Percentiles rank a stretch among this genome's conserved stretches.
phyloP scores from a whole-genome alignment of 2,888 invertebrate genomes.

The Agrochola macilenta region DNA sequence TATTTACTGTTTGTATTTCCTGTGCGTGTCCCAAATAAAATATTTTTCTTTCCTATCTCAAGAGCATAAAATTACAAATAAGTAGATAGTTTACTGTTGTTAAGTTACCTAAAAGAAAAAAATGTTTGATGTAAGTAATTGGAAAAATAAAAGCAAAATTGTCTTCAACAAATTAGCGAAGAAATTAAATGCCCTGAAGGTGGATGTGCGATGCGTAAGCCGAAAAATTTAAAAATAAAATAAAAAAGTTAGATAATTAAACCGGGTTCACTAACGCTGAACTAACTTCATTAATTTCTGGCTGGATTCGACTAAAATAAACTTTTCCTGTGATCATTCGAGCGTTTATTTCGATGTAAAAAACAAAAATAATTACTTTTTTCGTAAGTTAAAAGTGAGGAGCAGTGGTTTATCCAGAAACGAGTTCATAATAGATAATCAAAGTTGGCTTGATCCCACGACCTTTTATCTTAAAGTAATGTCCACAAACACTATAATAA shows the following conservation, averaged over 20 bases:
- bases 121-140: constrained; percentile 4
- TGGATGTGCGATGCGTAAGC: constrained; percentile 33
- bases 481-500: constrained; percentile 12
- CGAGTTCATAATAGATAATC: constrained; percentile 46
- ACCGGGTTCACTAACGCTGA: constrained; percentile 51
- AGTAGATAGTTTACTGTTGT: background rate
- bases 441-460: constrained; percentile 33
- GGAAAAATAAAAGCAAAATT: constrained; percentile 44
- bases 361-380: constrained; percentile 61
- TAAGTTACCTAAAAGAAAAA: constrained; percentile 4
- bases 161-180: constrained; percentile 54
- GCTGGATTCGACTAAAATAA: constrained; percentile 50
- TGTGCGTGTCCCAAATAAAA: too few relatives aligned
- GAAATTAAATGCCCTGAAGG: constrained; percentile 58
- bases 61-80: background rate
- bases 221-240: constrained; percentile 43
- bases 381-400: constrained; percentile 31
- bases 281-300: constrained; percentile 62
- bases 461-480: constrained; percentile 5
- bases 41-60: too few relatives aligned
- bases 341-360: constrained; percentile 48
- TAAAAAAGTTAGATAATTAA: constrained; percentile 62
- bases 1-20: too few relatives aligned
- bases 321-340: constrained; percentile 64
- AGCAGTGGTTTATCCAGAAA: constrained; percentile 29